Conservation (phyloP, 2,888 invertebrate genomes). For the Copidosoma aretas region DNA sequence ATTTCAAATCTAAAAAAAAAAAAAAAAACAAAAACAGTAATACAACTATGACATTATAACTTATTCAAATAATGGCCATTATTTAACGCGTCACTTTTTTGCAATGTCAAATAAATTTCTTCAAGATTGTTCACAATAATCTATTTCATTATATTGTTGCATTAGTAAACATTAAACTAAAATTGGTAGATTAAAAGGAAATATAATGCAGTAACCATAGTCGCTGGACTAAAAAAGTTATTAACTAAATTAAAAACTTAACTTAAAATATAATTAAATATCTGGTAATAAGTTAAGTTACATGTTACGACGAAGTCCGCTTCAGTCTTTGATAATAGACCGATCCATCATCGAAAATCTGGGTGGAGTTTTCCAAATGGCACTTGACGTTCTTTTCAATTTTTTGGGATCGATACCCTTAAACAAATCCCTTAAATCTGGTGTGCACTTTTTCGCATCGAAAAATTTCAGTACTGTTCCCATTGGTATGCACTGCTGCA, state of each 20-base stretch:
- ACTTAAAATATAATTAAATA: neutral
- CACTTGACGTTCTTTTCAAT: slow-evolving; percentile 76
- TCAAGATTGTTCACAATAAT: too few species aligned
- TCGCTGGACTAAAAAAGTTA: too few species aligned
- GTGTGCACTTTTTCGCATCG: slow-evolving; percentile 62
- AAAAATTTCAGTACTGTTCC: slow-evolving; percentile 69
- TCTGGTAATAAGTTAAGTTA: too few species aligned
- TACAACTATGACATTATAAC: too few species aligned
- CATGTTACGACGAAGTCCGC: too few species aligned
- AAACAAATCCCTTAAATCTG: slow-evolving; percentile 74
- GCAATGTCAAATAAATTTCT: neutral
- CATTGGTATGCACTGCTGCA: slow-evolving; percentile 63
- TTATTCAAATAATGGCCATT: neutral
- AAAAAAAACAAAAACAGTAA: too few species aligned
- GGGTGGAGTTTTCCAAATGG: slow-evolving; percentile 77
- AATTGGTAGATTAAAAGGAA: too few species aligned
- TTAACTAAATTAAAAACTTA: neutral
- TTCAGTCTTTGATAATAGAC: slow-evolving; percentile 32
- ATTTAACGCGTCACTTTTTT: neutral
- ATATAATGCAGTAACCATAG: too few species aligned
- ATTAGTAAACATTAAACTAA: too few species aligned
- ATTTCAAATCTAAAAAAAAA: slow-evolving; percentile 7
- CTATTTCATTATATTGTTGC: too few species aligned
- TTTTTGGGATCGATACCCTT: slow-evolving; percentile 70
- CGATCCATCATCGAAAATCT: slow-evolving; percentile 66